Conservation (phyloP, 2,797 vertebrate genomes). For the Etheostoma perlongum region DNA sequence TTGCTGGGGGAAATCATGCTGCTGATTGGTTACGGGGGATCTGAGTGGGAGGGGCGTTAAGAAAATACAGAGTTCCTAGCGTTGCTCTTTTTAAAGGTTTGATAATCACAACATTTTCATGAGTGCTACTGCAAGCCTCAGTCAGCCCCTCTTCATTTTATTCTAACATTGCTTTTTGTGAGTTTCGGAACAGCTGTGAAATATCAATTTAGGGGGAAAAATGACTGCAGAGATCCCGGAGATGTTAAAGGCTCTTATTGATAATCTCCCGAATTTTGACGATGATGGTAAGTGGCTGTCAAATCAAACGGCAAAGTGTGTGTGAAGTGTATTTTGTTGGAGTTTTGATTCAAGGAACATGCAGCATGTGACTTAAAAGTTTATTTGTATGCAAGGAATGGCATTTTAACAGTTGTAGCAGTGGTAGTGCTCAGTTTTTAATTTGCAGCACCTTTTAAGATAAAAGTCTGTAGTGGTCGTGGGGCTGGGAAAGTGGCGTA, state of each 20-base stretch:
- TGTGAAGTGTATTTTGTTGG: background rate
- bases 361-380: rapidly evolving
- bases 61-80: slow-evolving; percentile 33
- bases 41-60: slow-evolving; percentile 49
- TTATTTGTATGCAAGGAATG: background rate
- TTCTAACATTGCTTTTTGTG: background rate
- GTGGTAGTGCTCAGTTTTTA: no score
- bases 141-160: background rate
- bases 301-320: no score
- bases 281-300: slow-evolving; percentile 86
- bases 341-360: background rate
- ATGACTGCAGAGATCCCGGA: slow-evolving; percentile 91
- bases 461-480: no score
- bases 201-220: background rate
- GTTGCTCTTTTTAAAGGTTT: no score
- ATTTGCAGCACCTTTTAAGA: no score
- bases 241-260: slow-evolving; percentile 91
- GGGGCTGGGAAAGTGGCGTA: no score
- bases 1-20: rapidly evolving
- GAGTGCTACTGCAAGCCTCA: no score
- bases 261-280: slow-evolving; percentile 86
- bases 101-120: no score
- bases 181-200: background rate
- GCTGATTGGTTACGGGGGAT: slow-evolving; percentile 57
- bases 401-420: background rate